phyloP scores from a whole-genome alignment of 2,797 vertebrate genomes.

The Argyrosomus regius region DNA sequence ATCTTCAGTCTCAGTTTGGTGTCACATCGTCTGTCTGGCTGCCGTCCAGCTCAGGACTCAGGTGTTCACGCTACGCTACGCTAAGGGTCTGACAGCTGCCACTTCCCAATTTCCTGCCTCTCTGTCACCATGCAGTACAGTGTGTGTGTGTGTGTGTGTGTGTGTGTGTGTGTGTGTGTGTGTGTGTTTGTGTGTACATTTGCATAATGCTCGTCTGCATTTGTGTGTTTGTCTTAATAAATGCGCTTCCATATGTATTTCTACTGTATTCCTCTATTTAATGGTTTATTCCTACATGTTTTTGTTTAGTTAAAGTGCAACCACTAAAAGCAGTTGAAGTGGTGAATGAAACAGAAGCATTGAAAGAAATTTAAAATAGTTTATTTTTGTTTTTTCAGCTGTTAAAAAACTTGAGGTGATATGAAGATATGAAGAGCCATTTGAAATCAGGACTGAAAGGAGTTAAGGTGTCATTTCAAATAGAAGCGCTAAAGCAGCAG shows the following conservation, averaged over 20 bases:
- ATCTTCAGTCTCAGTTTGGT: neutral
- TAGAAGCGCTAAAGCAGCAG: too few relatives aligned
- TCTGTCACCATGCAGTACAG: neutral
- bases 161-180: slow-evolving; percentile 18
- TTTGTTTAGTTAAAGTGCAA: too few relatives aligned
- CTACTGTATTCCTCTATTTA: too few relatives aligned
- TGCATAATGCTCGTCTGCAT: neutral
- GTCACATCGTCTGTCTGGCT: slow-evolving; percentile 20
- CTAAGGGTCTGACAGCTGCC: slow-evolving; percentile 38
- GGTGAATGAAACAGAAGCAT: neutral
- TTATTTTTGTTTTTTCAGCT: too few relatives aligned
- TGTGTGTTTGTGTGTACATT: slow-evolving; percentile 19
- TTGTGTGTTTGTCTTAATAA: neutral
- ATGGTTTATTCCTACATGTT: too few relatives aligned
- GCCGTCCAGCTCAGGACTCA: slow-evolving; percentile 49
- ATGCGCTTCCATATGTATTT: neutral
- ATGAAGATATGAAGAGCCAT: too few relatives aligned
- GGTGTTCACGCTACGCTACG: slow-evolving; percentile 36
- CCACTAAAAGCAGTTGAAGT: too few relatives aligned
- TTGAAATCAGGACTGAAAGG: too few relatives aligned
- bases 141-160: slow-evolving; percentile 13
- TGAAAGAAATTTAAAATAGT: neutral
- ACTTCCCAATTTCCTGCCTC: slow-evolving; percentile 26
- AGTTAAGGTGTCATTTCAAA: too few relatives aligned
- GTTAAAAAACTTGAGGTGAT: too few relatives aligned